Conservation (phyloP, 2,797 vertebrate species). For the Erpetoichthys calabaricus region DNA sequence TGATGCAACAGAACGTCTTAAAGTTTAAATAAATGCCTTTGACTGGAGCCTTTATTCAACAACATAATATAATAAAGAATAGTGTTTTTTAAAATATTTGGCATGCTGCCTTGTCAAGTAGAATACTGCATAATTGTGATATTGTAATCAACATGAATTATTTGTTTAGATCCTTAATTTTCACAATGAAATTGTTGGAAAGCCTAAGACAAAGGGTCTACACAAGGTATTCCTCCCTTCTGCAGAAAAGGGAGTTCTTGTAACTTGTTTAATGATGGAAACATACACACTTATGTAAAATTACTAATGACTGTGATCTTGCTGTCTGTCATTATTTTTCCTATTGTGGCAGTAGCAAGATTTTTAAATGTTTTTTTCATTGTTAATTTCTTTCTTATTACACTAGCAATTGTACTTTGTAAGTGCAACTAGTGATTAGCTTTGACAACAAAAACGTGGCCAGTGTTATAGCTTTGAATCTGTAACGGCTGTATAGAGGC, state of each 20-base stretch:
- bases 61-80: constrained; percentile 2
- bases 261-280: constrained; percentile 43
- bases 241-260: constrained; percentile 34
- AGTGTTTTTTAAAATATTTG: not conserved
- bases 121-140: constrained; percentile 2
- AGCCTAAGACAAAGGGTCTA: constrained; percentile 54
- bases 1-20: constrained; percentile 9
- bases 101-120: constrained; percentile 9
- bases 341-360: constrained; percentile 48
- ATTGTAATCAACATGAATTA: constrained; percentile 1
- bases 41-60: constrained; percentile 8
- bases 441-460: constrained; percentile 42
- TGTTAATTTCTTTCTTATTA: constrained; percentile 41
- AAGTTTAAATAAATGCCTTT: constrained; percentile 9
- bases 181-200: constrained; percentile 45
- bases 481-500: constrained; percentile 38
- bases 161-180: constrained; percentile 23
- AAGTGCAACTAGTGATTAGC: constrained; percentile 55
- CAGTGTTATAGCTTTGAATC: constrained; percentile 43
- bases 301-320: constrained; percentile 66
- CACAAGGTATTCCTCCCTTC: not conserved
- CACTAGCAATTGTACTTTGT: constrained; percentile 62
- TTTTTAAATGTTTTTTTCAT: constrained; percentile 37
- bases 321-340: constrained; percentile 61
- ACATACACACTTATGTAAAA: constrained; percentile 37